Evolutionary conservation across 2,113 vertebrate genomes (phyloP), one percentile per base, ranked within the genome.

Genomic region (Ictalurus furcatus): DNA sequence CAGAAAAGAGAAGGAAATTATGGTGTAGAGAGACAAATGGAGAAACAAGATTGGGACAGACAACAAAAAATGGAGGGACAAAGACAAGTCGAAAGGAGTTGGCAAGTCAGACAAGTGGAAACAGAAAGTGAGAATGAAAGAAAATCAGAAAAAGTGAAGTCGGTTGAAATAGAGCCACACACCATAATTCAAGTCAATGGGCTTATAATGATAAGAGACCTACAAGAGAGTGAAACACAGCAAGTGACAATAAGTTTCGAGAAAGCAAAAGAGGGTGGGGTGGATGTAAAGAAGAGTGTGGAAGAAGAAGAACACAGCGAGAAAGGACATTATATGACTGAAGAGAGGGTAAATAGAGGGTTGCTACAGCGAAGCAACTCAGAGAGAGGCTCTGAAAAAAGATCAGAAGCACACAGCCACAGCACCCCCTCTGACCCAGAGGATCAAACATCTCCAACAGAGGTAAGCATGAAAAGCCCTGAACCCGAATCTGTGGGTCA

Each of bases 291-390:
- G 1, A 90, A 63, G 58, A 87, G 88, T 89, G 87, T 90, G 52
- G 90, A 94, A 13, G 92, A 94, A 13, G 92, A 90, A n/a, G 87
- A 59, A 7, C 73, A n/a, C 2, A 86, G 86, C 6, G 91, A 92
- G 0, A 88, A 83, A 65, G 93, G 89, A 69, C 89, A 89, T 34
- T 93, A 87, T 69, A 90, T 84, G 85, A 91, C 71, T 16, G 91
- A 91, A 6, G 92, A 91, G 83, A 91, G 88, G 87, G 90, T 92
- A 83, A 97, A 97, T 83, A 93, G 88, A 59, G 92, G 91, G 16
- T 76, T 74, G 30, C 34, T 9, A 48, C 93, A 93, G 25, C 93
- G 88, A 86, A 92, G 91, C 90, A 93, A 95, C 9, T 81, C 21
- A 80, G 93, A 94, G 78, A 93, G 86, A 34, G 93, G 90, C 6